Conservation (phyloP, 2,888 invertebrate genomes). For the Cheilosia variabilis region DNA sequence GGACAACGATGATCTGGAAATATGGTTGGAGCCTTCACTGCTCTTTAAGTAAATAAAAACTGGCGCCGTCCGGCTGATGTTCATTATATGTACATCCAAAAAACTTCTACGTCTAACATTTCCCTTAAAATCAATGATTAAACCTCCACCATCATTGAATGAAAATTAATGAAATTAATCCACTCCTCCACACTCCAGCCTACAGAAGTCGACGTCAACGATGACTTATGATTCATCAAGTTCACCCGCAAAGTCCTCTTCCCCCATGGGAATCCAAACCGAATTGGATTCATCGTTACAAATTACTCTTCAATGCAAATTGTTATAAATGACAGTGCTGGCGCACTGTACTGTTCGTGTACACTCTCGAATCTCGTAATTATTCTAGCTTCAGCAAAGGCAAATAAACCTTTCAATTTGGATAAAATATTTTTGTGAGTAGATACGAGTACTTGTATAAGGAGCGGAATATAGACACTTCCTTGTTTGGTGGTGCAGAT, state of each 20-base stretch:
- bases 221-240: slow-evolving; percentile 70
- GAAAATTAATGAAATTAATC: slow-evolving; percentile 73
- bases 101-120: neutral
- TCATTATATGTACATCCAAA: too few relatives aligned
- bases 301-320: slow-evolving; percentile 68
- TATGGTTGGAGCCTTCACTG: too few relatives aligned
- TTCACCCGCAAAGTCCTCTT: slow-evolving; percentile 8
- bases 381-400: slow-evolving; percentile 58
- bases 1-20: too few relatives aligned
- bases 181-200: slow-evolving; percentile 49
- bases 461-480: slow-evolving; percentile 36
- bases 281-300: slow-evolving; percentile 67
- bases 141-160: slow-evolving; percentile 30
- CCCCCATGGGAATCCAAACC: slow-evolving; percentile 36
- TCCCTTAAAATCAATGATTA: slow-evolving; percentile 3
- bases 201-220: neutral
- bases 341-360: neutral
- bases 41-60: too few relatives aligned
- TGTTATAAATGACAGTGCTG: slow-evolving; percentile 70
- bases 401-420: slow-evolving; percentile 76
- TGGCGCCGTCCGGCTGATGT: too few relatives aligned
- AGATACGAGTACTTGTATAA: slow-evolving; percentile 20
- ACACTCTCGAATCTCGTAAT: slow-evolving; percentile 38
- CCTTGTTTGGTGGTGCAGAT: slow-evolving; percentile 12
- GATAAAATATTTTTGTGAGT: slow-evolving; percentile 56